Evolutionary conservation across 92 coral and sea anemone genomes (phyloP), one percentile per base, ranked within the genome.

Genomic region (Bergia sp.): DNA sequence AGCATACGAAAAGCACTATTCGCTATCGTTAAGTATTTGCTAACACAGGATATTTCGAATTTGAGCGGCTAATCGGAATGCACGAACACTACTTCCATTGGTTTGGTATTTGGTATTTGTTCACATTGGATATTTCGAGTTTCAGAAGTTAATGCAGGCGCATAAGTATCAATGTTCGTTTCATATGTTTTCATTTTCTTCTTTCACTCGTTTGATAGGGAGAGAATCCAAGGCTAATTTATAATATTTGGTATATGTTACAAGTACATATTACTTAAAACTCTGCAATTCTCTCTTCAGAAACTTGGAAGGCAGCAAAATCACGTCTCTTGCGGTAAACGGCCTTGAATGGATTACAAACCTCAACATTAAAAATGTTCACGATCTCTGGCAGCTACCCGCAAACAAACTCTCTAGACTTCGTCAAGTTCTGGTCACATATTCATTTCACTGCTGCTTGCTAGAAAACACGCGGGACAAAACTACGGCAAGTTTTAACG

Each of bases 381-480:
- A 61, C 15, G 67, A 76, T 15, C 90, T 96, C 9, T 96, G 98
- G 96, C 79, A 91, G 72, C 80, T 96, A 41, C 94, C 96, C 16
- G 91, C 83, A 38, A 85, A 89, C 15, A 76, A 85, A 2, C 94
- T 95, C 86, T 73, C 91, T 12, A 86, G 91, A 0, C 91, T 96
- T 49, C 29, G 29, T 38, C 64, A 50, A 1, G 96, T 91, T 4
- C 16, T 42, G 3, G 93, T 96, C 2, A 90, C 93, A 38, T 96
- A 96, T 55, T 90, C 94, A 45, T 96, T 95, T 85, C 99, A 95
- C 50, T 96, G 99, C 79, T 96, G 99, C 55, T 93, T 96, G 18
- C 77, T 96, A 36, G 67, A 67, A 47, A 73, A 83, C 18, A 49
- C 77, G 87, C 87, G 7, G 43, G 58, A 66, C 37, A 71, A 44